Evolutionary conservation across 2,113 vertebrate genomes (phyloP).

Genomic region (Ictidomys tridecemlineatus): DNA sequence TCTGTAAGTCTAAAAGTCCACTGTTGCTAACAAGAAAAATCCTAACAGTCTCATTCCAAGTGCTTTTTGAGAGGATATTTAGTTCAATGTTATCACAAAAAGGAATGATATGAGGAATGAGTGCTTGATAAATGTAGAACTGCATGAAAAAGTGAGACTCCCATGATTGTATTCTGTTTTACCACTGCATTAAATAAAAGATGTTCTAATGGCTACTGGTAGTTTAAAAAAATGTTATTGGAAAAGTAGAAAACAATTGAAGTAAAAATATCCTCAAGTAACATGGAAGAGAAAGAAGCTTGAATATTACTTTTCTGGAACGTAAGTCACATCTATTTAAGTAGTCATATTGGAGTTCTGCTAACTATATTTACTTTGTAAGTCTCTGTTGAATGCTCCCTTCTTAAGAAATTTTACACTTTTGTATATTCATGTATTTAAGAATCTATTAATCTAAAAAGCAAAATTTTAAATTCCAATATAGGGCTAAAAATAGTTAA

Average conservation of each 20-base stretch:
- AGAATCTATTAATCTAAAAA: neutral
- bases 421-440: neutral
- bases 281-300: neutral
- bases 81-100: neutral
- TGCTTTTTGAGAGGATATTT: neutral
- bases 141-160: neutral
- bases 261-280: neutral
- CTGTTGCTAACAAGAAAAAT: neutral
- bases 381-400: neutral
- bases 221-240: neutral
- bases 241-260: neutral
- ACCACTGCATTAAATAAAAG: neutral
- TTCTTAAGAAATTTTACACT: neutral
- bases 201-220: neutral
- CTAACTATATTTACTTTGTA: neutral
- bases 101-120: neutral
- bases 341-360: neutral
- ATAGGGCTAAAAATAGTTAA: neutral
- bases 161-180: neutral
- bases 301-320: neutral
- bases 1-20: neutral
- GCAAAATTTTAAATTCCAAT: conserved; percentile 21
- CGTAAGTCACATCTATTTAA: neutral
- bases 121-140: neutral
- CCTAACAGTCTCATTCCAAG: neutral